Percentiles rank a stretch among this genome's conserved stretches.
Evolutionary conservation across 1,140 invertebrate genomes (phyloP).

Genomic region (Elysia chlorotica): DNA sequence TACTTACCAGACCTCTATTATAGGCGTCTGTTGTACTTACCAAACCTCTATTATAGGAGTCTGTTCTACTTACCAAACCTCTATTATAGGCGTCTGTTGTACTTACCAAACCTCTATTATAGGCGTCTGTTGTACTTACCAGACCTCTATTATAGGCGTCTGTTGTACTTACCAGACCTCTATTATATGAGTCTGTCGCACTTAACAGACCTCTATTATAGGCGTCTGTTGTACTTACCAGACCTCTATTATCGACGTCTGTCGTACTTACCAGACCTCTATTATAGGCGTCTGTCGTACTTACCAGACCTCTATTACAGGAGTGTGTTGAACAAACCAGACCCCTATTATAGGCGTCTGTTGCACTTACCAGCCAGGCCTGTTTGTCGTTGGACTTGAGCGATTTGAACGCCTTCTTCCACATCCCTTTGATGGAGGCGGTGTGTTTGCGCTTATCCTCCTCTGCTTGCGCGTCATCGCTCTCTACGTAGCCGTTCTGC

Average conservation of each 20-base stretch:
- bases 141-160: no score
- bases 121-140: no score
- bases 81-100: no score
- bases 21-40: no score
- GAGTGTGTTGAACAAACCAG: background rate
- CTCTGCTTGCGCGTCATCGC: constrained; percentile 24
- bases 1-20: no score
- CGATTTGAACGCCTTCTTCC: constrained; percentile 95
- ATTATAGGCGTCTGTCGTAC: background rate
- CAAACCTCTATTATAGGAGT: no score
- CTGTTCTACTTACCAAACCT: no score
- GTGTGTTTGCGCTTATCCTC: constrained; percentile 66
- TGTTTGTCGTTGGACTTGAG: constrained; percentile 71
- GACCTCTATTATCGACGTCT: background rate
- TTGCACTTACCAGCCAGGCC: constrained; percentile 21
- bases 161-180: no score
- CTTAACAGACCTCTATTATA: no score
- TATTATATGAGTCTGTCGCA: no score
- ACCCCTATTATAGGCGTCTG: background rate
- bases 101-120: no score
- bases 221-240: background rate
- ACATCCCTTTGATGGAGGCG: constrained; percentile 92
- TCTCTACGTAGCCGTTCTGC: constrained; percentile 69
- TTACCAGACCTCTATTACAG: background rate
- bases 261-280: background rate